Evolutionary conservation across 2,888 invertebrate species (phyloP).

Genomic region (Phania funesta): DNA sequence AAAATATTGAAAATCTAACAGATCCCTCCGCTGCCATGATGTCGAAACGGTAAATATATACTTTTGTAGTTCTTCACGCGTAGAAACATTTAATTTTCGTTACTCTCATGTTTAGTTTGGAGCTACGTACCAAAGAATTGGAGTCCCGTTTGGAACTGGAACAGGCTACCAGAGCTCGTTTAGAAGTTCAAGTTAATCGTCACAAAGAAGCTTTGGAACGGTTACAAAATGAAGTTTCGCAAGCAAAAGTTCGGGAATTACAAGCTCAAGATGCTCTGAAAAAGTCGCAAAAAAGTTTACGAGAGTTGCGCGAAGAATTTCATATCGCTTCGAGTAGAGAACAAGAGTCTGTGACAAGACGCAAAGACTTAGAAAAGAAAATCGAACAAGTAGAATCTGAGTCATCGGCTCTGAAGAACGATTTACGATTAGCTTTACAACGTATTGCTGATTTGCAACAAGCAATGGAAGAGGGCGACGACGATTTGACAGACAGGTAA

Average conservation of each 20-base stretch:
- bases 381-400: conserved; percentile 87
- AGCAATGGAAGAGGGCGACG: conserved; percentile 93
- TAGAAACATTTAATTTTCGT: background rate
- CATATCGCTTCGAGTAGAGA: conserved; percentile 86
- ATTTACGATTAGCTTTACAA: conserved; percentile 92
- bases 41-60: conserved; percentile 83
- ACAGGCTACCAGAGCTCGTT: conserved; percentile 90
- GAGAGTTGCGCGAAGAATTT: conserved; percentile 90
- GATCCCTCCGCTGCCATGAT: conserved; percentile 87
- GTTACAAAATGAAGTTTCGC: conserved; percentile 86
- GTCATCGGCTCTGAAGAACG: conserved; percentile 86
- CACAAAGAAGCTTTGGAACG: conserved; percentile 88
- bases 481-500: conserved; percentile 81
- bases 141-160: conserved; percentile 96
- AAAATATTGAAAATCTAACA: conserved; percentile 89
- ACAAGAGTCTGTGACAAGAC: conserved; percentile 87
- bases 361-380: conserved; percentile 88
- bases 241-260: conserved; percentile 87
- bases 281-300: conserved; percentile 86
- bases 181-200: conserved; percentile 88
- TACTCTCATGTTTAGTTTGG: conserved; percentile 85
- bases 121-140: conserved; percentile 92
- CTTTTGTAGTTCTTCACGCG: background rate
- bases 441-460: conserved; percentile 95
- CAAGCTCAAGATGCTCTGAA: conserved; percentile 89